A percentile compares a stretch with the other conserved stretches of the same genome.
Evolutionary conservation across 2,797 vertebrate species (phyloP).

Genomic region (Helicolenus hilgendorfi): DNA sequence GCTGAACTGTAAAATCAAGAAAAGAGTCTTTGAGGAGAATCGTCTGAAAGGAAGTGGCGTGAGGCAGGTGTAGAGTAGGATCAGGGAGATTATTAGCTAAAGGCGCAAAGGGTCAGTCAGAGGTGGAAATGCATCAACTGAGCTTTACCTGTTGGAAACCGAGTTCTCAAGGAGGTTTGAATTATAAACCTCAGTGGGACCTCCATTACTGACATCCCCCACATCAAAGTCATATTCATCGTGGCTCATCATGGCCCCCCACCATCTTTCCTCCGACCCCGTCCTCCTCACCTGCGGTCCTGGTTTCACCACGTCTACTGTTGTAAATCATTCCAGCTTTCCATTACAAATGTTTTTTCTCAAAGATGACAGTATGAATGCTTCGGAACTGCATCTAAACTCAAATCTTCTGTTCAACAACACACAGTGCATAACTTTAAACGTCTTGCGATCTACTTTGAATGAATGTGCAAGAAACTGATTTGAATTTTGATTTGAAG

Average conservation of each 20-base stretch:
- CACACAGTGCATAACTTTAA: not conserved
- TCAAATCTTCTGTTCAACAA: not conserved
- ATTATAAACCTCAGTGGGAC: constrained; percentile 33
- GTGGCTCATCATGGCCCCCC: constrained; percentile 15
- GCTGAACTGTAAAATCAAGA: constrained; percentile 11
- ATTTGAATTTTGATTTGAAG: not conserved
- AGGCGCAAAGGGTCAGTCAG: constrained; percentile 34
- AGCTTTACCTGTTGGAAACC: constrained; percentile 22
- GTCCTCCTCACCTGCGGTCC: not conserved
- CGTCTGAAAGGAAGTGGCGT: not conserved
- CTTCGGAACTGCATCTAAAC: not conserved
- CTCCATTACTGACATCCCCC: constrained; percentile 42
- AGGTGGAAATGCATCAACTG: constrained; percentile 37
- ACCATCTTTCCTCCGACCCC: not conserved
- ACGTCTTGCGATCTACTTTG: not conserved
- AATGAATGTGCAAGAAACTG: not conserved
- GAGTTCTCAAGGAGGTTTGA: constrained; percentile 5
- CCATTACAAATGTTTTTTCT: not conserved
- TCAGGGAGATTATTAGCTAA: constrained; percentile 47
- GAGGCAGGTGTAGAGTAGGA: constrained; percentile 16
- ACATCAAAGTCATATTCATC: constrained; percentile 59
- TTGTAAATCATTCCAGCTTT: not conserved
- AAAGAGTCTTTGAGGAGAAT: constrained; percentile 5
- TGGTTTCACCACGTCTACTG: not conserved
- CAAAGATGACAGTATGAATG: not conserved